Evolutionary conservation across 2,113 vertebrate species (phyloP).

Genomic region (Dunckerocampus dactyliophorus): DNA sequence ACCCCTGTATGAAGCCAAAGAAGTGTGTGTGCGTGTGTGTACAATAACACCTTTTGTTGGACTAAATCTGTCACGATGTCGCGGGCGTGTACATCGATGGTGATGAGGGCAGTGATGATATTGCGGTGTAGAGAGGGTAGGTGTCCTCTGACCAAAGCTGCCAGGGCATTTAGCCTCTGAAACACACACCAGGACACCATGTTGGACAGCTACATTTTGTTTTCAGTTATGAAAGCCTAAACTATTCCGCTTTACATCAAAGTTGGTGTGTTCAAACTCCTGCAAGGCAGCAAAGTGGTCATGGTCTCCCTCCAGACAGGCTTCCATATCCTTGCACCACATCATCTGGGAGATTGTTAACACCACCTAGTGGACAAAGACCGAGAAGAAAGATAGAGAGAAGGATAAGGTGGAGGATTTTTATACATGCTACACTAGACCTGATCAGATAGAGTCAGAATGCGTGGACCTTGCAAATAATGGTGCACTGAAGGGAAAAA

Average conservation of each 20-base stretch:
- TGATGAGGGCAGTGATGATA: constrained; percentile 82
- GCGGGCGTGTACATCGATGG: constrained; percentile 80
- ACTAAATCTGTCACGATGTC: constrained; percentile 80
- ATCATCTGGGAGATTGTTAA: constrained; percentile 82
- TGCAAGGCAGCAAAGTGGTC: constrained; percentile 68
- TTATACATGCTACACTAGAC: too few relatives aligned
- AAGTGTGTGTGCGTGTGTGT: too few relatives aligned
- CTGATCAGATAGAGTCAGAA: too few relatives aligned
- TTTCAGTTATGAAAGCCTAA: too few relatives aligned
- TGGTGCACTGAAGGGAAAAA: background rate
- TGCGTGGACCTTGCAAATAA: background rate
- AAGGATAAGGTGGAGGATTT: too few relatives aligned
- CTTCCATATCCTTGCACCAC: constrained; percentile 81
- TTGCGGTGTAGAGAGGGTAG: constrained; percentile 79
- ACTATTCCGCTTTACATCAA: constrained; percentile 66
- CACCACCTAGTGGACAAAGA: constrained; percentile 71
- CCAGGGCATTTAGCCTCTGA: constrained; percentile 80
- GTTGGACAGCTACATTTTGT: background rate
- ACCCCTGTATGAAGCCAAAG: too few relatives aligned
- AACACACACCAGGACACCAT: constrained; percentile 21
- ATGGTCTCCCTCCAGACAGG: constrained; percentile 69
- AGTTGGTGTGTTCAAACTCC: constrained; percentile 76
- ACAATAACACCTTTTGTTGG: constrained; percentile 55
- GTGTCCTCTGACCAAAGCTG: constrained; percentile 72
- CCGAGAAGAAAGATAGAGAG: background rate